phyloP scores from a whole-genome alignment of 1,140 invertebrate genomes.

The Frieseomelitta varia region DNA sequence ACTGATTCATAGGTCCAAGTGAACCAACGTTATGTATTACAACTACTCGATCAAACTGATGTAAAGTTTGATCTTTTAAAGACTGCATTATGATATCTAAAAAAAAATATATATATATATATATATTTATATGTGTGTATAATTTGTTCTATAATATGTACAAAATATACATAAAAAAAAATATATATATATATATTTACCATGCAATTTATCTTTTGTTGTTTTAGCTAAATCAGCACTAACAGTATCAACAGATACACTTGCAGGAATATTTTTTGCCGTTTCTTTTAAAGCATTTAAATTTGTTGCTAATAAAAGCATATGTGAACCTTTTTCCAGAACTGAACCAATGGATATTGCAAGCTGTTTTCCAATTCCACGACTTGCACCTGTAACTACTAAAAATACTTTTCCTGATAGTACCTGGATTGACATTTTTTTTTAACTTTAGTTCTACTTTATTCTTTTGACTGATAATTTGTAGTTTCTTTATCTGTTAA shows the following conservation, averaged over 20 bases:
- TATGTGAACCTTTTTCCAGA: constrained; percentile 85
- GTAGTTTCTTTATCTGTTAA: constrained; percentile 52
- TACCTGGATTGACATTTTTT: constrained; percentile 53
- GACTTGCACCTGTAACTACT: constrained; percentile 92
- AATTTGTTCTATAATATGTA: neutral
- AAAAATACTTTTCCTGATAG: constrained; percentile 83
- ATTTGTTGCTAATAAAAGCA: constrained; percentile 91
- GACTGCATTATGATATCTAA: constrained; percentile 80
- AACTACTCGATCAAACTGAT: constrained; percentile 85
- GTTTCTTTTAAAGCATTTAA: constrained; percentile 85
- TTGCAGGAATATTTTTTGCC: constrained; percentile 77
- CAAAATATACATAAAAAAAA: neutral
- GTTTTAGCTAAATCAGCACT: constrained; percentile 84
- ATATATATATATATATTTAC: constrained; percentile 60
- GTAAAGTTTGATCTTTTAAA: constrained; percentile 73
- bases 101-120: constrained; percentile 18
- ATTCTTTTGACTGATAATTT: neutral
- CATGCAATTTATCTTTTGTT: constrained; percentile 79
- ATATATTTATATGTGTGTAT: neutral
- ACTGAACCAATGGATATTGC: constrained; percentile 86
- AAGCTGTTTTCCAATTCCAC: constrained; percentile 92
- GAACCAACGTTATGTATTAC: constrained; percentile 96
- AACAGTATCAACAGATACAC: constrained; percentile 81
- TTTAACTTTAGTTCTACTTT: constrained; percentile 26
- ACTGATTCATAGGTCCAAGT: constrained; percentile 88